Base-by-base conservation (phyloP, 2,113 vertebrate genomes). In the Tachysurus vachellii region DNA sequence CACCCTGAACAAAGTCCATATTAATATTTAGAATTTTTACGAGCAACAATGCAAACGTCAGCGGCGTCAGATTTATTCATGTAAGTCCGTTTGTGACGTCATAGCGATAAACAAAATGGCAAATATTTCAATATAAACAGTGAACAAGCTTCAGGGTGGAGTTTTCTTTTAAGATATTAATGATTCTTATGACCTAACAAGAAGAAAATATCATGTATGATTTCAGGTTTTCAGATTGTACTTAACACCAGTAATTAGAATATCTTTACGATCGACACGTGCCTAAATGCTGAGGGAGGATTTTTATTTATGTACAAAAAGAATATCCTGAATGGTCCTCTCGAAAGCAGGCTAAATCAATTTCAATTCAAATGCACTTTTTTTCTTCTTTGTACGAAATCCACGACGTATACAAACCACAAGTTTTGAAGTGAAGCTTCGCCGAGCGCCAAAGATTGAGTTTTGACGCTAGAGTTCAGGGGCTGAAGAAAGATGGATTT, bases 371-470 rank as follows among this genome's bases (percentile, higher is more conserved):
- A 61, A 81, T 61, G 82, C 82, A 83, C 82, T 83, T 83, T 70
- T 70, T 50, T 5, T 50, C 6, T 47, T 47, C 6, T 50, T 50
- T 50, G 47, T 50, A 44, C 57, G 26, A 12, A 42, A 80, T 59
- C 47, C 75, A n/a, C 11, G 9, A 5, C 44, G 47, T 75, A 0
- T 21, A 36, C 36, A 73, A 70, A 31, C 28, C n/a, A 61, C 47
- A 80, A 26, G 82, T 53, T 62, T 85, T 42, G 56, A 56, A 36
- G 21, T 36, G 13, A 73, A 85, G 68, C 85, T 54, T 85, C 82
- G 7, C 36, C 36, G 23, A 68, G 81, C 91, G 92, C 94, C 94
- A 94, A 94, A 95, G 94, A 94, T 82, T 70, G 57, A 44, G 83
- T 66, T 75, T 70, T 44, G 50, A 71, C 66, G 31, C 83, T 80